Conservation (phyloP, 2,797 vertebrate species). For the Galago senegalensis region DNA sequence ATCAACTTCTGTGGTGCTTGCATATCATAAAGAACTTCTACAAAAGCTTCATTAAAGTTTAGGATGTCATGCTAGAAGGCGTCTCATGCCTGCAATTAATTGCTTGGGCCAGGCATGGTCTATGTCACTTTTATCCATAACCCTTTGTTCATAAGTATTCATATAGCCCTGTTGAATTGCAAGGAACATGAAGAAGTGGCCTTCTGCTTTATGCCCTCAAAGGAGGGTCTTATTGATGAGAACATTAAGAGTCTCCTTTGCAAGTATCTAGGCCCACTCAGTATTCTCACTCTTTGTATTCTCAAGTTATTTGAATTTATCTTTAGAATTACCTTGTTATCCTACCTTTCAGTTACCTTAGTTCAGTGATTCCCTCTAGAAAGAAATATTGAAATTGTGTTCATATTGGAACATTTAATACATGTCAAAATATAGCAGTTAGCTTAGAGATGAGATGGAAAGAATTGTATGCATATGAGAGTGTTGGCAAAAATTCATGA, state of each 20-base stretch:
- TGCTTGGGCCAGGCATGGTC: neutral
- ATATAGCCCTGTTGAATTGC: no score
- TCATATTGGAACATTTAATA: constrained; percentile 6
- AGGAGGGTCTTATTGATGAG: no score
- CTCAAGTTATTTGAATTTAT: neutral
- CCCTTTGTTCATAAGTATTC: neutral
- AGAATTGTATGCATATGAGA: neutral
- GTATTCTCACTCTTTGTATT: neutral
- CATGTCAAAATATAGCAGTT: neutral
- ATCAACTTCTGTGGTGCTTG: neutral
- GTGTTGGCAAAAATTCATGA: neutral
- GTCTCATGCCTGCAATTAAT: neutral
- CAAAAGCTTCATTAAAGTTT: neutral
- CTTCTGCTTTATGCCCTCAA: no score
- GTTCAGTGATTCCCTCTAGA: neutral
- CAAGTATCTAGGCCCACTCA: no score
- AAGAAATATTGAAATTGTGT: neutral
- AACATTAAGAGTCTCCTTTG: no score
- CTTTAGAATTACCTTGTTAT: neutral
- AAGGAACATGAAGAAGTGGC: no score
- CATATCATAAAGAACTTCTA: neutral
- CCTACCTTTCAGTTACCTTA: neutral
- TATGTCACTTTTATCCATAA: neutral
- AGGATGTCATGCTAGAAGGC: neutral
- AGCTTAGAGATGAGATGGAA: neutral